Conservation (phyloP, 2,113 vertebrate genomes). For the Circaetus cinerascens region DNA sequence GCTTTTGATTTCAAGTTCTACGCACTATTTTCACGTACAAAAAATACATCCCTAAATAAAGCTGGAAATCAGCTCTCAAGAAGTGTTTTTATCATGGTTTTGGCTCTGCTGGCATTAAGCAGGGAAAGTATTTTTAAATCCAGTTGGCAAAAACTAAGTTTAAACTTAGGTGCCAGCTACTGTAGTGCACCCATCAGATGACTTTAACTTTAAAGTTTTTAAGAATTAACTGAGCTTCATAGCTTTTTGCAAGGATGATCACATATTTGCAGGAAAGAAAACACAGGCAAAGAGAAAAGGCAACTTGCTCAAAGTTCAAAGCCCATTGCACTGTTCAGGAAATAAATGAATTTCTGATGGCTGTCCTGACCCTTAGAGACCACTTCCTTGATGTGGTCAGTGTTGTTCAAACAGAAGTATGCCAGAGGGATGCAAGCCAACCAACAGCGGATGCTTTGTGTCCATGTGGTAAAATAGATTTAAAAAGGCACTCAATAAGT, state of each 20-base stretch:
- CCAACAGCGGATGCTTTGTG: not conserved
- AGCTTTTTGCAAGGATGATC: not conserved
- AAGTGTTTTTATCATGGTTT: not conserved
- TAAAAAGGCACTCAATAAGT: not conserved
- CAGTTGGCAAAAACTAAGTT: not conserved
- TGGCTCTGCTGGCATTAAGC: not conserved
- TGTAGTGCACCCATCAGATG: not conserved
- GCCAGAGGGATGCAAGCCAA: not conserved
- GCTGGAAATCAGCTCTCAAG: not conserved
- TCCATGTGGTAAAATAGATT: not conserved
- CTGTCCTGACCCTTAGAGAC: not conserved
- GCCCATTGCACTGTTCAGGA: not conserved
- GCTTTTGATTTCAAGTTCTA: not conserved
- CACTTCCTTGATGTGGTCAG: not conserved
- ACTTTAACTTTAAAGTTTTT: not conserved
- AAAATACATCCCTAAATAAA: not conserved
- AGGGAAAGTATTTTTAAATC: not conserved
- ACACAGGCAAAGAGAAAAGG: not conserved
- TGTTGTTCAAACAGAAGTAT: not conserved
- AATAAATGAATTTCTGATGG: not conserved
- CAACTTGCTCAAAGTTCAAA: not conserved
- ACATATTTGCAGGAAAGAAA: not conserved
- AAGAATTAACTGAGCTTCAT: not conserved
- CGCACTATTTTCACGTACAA: not conserved
- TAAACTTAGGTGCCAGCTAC: not conserved